Base-by-base conservation (phyloP, 2,797 vertebrate genomes). In the Molossus alvarezi region DNA sequence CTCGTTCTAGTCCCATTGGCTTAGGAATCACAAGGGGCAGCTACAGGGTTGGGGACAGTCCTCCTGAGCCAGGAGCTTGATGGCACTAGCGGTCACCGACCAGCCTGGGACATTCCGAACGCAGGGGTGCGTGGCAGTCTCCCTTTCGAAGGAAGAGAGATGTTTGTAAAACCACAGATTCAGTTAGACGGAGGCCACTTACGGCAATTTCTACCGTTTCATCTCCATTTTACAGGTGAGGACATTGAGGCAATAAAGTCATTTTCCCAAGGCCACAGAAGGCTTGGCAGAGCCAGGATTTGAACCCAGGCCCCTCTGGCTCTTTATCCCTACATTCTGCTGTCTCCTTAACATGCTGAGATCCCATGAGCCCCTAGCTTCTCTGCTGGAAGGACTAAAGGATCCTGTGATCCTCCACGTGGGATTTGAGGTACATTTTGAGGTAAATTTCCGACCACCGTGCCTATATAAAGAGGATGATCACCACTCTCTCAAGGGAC, bases 41-140 rank as follows among this genome's bases (percentile, higher is more conserved):
- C 65, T 1, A 0, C 9, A 0, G 73, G 57, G 45, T 10, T 55
- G 60, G 53, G 29, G 20, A 48, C 55, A 55, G 88, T 20, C 71
- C 29, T 25, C 9, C 12, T 7, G n/a, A 20, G 80, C 8, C 5
- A 27, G 0, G 8, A n/a, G 33, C 58, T 1, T 8, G 7, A 10
- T 9, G 69, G 11, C 37, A 4, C 6, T 1, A 3, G 58, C 9
- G 3, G 60, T 1, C 0, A 9, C 15, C 0, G 0, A 6, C 13
- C 45, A 9, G 23, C 60, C 53, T 7, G 37, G 33, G 27, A 45
- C n/a, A 1, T 84, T 23, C 67, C 1, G 20, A 23, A 65, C 0
- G 4, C 9, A 5, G 48, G 3, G 69, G 29, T 27, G 1, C 17
- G 6, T 20, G 10, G 29, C 25, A 9, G 25, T 1, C 73, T 60